Conservation (phyloP, 1,140 invertebrate species). For the Ceratitis capitata region DNA sequence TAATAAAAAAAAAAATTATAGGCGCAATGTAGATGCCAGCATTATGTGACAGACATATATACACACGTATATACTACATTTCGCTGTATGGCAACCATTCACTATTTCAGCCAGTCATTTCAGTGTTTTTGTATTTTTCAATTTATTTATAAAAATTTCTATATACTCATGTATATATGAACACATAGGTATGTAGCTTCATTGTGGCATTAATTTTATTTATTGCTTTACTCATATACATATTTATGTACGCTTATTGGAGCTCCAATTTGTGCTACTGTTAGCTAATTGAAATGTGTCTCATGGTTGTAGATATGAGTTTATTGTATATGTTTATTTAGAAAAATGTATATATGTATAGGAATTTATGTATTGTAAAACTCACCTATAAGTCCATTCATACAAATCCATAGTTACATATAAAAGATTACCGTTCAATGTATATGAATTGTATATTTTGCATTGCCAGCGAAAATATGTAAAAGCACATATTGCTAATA, state of each 20-base stretch:
- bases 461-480: neutral
- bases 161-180: neutral
- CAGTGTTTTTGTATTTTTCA: no score
- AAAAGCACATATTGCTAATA: neutral
- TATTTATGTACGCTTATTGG: no score
- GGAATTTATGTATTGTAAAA: neutral
- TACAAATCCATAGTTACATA: neutral
- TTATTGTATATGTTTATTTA: neutral
- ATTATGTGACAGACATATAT: neutral
- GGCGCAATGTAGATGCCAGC: neutral
- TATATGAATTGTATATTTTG: conserved; percentile 22
- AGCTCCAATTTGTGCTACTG: neutral
- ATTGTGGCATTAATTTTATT: neutral
- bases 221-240: neutral
- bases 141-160: no score
- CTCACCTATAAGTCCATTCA: neutral
- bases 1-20: neutral
- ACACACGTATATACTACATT: no score
- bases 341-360: neutral
- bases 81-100: neutral
- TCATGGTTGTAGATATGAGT: neutral
- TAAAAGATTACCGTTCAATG: neutral
- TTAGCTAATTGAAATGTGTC: neutral
- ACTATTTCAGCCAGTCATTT: neutral
- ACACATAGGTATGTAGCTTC: neutral